Evolutionary conservation across 53 echinoderm and acorn worm genomes (phyloP).

Genomic region (Luidia sarsii): DNA sequence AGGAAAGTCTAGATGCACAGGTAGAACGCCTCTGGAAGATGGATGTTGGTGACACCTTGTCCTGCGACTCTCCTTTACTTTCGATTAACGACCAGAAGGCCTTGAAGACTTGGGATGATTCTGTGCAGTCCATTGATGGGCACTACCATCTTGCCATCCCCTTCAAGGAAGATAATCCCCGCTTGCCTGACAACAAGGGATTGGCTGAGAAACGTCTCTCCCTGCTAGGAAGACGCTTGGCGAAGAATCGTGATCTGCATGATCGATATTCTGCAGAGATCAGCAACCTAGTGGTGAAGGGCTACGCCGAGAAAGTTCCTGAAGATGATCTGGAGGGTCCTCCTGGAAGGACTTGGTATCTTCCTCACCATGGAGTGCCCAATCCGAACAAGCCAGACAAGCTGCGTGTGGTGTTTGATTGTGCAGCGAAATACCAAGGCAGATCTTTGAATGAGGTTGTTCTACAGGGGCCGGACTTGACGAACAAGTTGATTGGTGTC

Average conservation of each 20-base stretch:
- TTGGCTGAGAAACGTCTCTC: not conserved
- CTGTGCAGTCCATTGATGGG: not conserved
- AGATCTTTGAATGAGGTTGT: conserved; percentile 54
- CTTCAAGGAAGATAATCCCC: not conserved
- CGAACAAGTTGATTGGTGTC: conserved; percentile 62
- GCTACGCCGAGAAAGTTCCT: conserved; percentile 61
- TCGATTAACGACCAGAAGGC: conserved; percentile 16
- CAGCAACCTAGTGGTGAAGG: too few relatives aligned
- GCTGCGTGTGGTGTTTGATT: conserved; percentile 64
- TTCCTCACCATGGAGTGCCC: conserved; percentile 71
- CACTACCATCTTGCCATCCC: conserved; percentile 62
- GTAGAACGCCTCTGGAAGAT: conserved; percentile 61
- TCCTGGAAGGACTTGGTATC: conserved; percentile 41
- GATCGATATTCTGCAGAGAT: too few relatives aligned
- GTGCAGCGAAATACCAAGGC: conserved; percentile 49
- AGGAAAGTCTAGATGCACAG: conserved; percentile 44
- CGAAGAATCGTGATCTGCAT: not conserved
- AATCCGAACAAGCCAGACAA: conserved; percentile 60
- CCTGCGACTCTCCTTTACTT: not conserved
- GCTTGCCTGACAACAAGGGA: not conserved
- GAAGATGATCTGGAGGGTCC: not conserved
- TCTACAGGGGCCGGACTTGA: conserved; percentile 70
- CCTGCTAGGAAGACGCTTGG: not conserved
- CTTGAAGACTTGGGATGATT: conserved; percentile 8
- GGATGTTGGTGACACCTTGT: conserved; percentile 21